Evolutionary conservation across 2,113 vertebrate genomes (phyloP).

Genomic region (Notarius lentiginosus): DNA sequence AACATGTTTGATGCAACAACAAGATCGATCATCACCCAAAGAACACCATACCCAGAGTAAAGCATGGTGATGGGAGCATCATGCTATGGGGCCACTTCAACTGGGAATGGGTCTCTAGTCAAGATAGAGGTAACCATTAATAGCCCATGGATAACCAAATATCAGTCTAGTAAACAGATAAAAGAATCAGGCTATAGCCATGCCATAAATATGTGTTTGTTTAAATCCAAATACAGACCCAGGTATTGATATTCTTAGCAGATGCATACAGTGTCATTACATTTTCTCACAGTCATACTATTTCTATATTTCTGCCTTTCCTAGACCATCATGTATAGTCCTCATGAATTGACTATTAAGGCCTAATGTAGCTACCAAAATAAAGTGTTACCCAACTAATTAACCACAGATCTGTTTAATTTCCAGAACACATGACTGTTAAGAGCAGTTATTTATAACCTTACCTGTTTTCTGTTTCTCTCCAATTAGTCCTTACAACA

Average conservation of each 20-base stretch:
- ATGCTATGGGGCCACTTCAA: too few relatives aligned
- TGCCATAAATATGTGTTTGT: too few relatives aligned
- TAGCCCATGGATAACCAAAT: too few relatives aligned
- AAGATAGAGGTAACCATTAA: too few relatives aligned
- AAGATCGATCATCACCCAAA: too few relatives aligned
- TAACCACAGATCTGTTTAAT: neutral
- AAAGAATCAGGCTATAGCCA: too few relatives aligned
- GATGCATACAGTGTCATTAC: neutral
- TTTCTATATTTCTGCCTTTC: neutral
- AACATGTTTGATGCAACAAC: too few relatives aligned
- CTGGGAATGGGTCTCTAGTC: too few relatives aligned
- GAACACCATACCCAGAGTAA: too few relatives aligned
- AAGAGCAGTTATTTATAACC: constrained; percentile 1
- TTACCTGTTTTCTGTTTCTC: neutral
- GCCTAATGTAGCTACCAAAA: neutral
- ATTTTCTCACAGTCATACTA: neutral
- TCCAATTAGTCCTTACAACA: constrained; percentile 13
- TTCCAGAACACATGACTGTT: neutral
- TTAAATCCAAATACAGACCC: neutral
- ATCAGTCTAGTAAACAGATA: too few relatives aligned
- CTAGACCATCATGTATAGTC: neutral
- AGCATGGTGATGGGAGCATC: too few relatives aligned
- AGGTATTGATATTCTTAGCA: neutral
- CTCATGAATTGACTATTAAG: neutral
- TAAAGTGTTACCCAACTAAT: neutral